phyloP scores from a whole-genome alignment of 2,888 invertebrate genomes.

The Fabriciana adippe region DNA sequence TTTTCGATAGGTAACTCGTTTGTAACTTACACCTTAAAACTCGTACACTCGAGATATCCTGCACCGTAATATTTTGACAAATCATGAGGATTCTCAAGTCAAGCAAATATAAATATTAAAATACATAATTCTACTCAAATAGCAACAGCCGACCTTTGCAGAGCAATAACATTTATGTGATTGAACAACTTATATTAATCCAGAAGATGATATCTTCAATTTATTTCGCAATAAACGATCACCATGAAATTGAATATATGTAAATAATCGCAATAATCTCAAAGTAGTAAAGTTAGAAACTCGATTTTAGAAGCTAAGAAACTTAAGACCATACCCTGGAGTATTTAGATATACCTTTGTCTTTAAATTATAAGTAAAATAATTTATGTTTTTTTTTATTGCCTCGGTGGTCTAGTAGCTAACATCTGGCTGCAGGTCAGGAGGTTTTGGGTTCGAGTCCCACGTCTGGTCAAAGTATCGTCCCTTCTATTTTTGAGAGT shows the following conservation, averaged over 20 bases:
- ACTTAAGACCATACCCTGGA: no score
- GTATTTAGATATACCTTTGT: no score
- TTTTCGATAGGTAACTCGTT: not conserved
- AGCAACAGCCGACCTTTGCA: not conserved
- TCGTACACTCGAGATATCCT: conserved; percentile 3
- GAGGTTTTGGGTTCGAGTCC: no score
- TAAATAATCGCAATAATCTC: not conserved
- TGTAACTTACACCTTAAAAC: conserved; percentile 13
- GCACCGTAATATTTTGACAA: conserved; percentile 25
- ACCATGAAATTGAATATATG: not conserved
- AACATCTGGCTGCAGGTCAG: no score
- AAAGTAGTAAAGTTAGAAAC: not conserved
- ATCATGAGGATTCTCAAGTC: conserved; percentile 13
- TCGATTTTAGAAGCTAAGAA: no score
- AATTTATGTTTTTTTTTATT: no score
- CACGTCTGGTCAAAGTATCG: no score
- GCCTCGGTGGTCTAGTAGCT: no score
- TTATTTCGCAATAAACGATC: conserved; percentile 1
- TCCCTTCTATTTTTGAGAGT: no score
- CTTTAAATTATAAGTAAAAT: no score
- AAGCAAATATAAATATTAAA: conserved; percentile 15
- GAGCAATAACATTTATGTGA: conserved; percentile 12
- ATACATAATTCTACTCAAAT: conserved; percentile 12
- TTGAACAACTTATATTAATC: not conserved
- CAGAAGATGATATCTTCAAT: conserved; percentile 9